Base-by-base conservation (phyloP, 2,797 vertebrate species). In the Oryzias sinensis region DNA sequence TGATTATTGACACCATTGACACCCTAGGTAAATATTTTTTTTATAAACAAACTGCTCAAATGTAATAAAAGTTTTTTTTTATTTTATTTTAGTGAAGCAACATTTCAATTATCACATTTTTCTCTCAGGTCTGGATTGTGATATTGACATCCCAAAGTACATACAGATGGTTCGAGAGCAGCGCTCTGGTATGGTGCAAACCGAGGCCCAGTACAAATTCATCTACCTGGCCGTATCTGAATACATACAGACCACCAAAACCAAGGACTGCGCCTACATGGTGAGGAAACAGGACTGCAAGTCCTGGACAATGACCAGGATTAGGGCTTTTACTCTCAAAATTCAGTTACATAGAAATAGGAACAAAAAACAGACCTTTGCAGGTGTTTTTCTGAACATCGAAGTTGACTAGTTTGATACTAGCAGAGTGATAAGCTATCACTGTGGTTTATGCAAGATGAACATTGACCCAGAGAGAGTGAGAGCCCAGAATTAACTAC, bases 111-210 rank as follows among this genome's bases (percentile, higher is more conserved):
- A 20, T 56, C 44, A 2, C 1, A 5, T 52, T 9, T 43, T 55
- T 33, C 1, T 5, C 44, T 17, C 29, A 98, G 97, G 96, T 29
- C 74, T 95, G 81, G 95, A 98, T 81, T 95, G 95, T 53, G 97
- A 98, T 77, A 94, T 99, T 0, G 96, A 99, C 82, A 95, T 99
- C 74, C 91, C 95, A 58, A 98, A 97, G 88, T 95, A 94, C 53
- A 98, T 99, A 78, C 95, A 96, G 91, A 97, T 97, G 95, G 95
- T 99, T 49, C 83, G 97, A 49, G 93, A 94, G 16, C 97, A 99
- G 77, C 92, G 97, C 42, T 99, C 97, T 0, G 97, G 97, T 46
- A 98, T 99, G 97, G 97, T 99, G 59, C 97, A 99, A 90, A 99
- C 97, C 0, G 97, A 99, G 69, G 95, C 97, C 0, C 97, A 99